phyloP scores from a whole-genome alignment of 2,888 invertebrate genomes.

The Osedax frankpressi region DNA sequence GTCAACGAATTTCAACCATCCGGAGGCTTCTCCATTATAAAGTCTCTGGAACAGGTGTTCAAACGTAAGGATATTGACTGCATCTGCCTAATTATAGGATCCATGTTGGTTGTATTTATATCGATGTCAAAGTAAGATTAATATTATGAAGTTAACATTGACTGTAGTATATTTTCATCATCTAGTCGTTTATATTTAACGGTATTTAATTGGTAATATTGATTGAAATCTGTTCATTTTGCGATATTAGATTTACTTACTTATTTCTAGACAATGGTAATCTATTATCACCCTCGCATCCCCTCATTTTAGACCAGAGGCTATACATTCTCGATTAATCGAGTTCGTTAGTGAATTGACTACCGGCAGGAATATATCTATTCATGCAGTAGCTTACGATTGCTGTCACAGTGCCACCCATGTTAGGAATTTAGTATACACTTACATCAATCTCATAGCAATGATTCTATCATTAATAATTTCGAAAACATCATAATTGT shows the following conservation, averaged over 20 bases:
- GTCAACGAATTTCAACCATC: conserved; percentile 33
- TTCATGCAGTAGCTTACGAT: conserved; percentile 45
- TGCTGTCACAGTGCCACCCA: conserved; percentile 42
- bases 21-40: conserved; percentile 44
- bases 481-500: no score
- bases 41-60: conserved; percentile 41
- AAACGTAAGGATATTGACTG: conserved; percentile 37
- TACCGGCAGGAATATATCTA: conserved; percentile 32
- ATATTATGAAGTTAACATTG: no score
- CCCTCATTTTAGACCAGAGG: background rate
- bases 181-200: no score
- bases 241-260: no score
- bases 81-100: conserved; percentile 38
- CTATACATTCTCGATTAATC: background rate
- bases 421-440: no score
- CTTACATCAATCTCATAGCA: no score
- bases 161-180: no score
- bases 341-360: background rate
- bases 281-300: background rate
- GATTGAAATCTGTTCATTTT: no score
- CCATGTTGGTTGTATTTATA: conserved; percentile 44
- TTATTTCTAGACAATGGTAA: no score
- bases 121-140: no score
- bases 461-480: no score
- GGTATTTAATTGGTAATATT: no score